Percentiles rank a stretch among this genome's conserved stretches.
These are phyloP conservation scores for Musca domestica DNA, from an alignment of 1,140 invertebrate species.

Conservation along the genomic window DNA sequence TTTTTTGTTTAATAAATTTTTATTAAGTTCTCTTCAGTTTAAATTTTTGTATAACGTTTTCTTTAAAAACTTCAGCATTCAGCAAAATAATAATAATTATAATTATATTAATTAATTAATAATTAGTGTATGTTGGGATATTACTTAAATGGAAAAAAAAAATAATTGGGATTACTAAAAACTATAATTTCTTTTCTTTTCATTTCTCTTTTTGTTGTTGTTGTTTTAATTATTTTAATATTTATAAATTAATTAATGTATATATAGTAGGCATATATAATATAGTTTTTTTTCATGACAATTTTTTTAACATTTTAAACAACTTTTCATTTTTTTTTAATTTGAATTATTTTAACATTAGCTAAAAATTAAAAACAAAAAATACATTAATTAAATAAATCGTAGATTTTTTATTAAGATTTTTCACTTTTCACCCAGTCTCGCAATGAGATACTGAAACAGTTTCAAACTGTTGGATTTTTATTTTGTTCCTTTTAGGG, in stretches of 20 bases:
- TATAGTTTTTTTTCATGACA: not conserved
- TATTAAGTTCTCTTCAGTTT: constrained; percentile 8
- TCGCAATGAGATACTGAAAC: no score
- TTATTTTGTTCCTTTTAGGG: no score
- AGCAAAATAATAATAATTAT: constrained; percentile 13
- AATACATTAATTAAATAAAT: not conserved
- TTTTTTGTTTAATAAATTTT: constrained; percentile 7
- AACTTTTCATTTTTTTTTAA: not conserved
- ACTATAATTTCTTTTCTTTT: constrained; percentile 3
- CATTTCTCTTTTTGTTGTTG: not conserved
- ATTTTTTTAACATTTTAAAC: not conserved
- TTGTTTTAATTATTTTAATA: no score
- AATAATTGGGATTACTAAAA: constrained; percentile 5
- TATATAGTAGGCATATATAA: not conserved
- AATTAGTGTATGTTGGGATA: constrained; percentile 5
- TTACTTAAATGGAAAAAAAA: not conserved
- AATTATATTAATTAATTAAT: constrained; percentile 12
- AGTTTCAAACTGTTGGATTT: no score
- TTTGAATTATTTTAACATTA: not conserved
- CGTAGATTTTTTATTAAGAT: not conserved
- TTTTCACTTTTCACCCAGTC: not conserved
- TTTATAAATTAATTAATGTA: constrained; percentile 11
- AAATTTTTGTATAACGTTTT: constrained; percentile 18
- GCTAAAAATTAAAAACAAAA: not conserved
- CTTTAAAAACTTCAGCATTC: constrained; percentile 10